These are phyloP conservation scores for Taurulus bubalis DNA, from an alignment of 2,113 vertebrate species.

Conservation along the genomic window DNA sequence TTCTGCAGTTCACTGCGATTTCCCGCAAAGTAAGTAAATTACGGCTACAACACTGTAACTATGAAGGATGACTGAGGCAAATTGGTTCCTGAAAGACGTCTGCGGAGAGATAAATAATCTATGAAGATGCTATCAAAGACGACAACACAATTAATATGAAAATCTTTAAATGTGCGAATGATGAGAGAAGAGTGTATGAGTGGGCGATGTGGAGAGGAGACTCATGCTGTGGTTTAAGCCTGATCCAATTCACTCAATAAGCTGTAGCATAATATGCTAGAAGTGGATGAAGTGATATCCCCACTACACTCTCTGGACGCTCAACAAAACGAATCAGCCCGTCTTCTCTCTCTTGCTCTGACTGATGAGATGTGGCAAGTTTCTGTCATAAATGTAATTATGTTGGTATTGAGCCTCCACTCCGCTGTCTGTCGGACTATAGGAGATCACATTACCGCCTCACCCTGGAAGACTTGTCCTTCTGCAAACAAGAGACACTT, in stretches of 20 bases:
- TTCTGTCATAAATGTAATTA: constrained; percentile 77
- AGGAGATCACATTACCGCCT: constrained; percentile 67
- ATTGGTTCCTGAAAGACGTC: neutral
- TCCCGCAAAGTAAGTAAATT: neutral
- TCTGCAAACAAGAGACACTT: constrained; percentile 31
- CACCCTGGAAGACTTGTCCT: constrained; percentile 39
- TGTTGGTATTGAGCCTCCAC: constrained; percentile 53
- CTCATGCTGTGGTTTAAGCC: constrained; percentile 24
- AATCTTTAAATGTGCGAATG: constrained; percentile 17
- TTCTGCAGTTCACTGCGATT: neutral
- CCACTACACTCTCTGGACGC: constrained; percentile 27
- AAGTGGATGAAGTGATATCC: constrained; percentile 64
- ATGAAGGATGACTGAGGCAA: constrained; percentile 1
- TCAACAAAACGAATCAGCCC: constrained; percentile 51
- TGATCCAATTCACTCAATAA: constrained; percentile 67
- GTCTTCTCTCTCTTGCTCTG: constrained; percentile 35
- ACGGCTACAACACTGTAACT: neutral
- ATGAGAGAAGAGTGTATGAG: constrained; percentile 46
- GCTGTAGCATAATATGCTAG: constrained; percentile 37
- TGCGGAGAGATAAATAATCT: neutral
- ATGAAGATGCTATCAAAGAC: neutral
- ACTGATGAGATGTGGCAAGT: constrained; percentile 66
- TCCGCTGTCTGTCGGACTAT: constrained; percentile 47
- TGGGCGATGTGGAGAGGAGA: constrained; percentile 13
- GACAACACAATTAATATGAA: constrained; percentile 24